Conservation (phyloP, 2,888 invertebrate genomes). For the Zygogramma bicolorata region DNA sequence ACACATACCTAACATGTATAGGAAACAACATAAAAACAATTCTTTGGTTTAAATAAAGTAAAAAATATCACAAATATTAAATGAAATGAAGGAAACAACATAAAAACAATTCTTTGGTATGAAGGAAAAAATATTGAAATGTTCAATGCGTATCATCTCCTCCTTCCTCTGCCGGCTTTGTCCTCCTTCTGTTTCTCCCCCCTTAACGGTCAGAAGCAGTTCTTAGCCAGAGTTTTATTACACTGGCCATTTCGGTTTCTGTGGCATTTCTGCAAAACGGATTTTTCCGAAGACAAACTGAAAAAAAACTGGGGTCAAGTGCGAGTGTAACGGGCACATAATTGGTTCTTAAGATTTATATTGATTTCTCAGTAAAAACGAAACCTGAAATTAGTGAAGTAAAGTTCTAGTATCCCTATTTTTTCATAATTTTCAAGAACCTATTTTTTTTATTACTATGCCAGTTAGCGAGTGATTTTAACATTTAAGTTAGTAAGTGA, state of each 20-base stretch:
- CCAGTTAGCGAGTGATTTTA: neutral
- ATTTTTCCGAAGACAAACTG: constrained; percentile 14
- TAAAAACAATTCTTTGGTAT: neutral
- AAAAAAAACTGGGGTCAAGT: constrained; percentile 9
- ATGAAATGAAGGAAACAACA: neutral
- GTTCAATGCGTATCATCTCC: neutral
- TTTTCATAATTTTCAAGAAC: constrained; percentile 17
- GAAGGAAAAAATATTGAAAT: constrained; percentile 2
- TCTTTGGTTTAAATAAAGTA: constrained; percentile 1
- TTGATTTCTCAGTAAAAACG: constrained; percentile 9
- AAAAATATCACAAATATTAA: neutral
- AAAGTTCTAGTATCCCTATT: constrained; percentile 13
- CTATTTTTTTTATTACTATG: constrained; percentile 5
- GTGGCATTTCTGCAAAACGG: neutral
- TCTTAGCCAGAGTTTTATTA: constrained; percentile 5
- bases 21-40: neutral
- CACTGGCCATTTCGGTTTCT: neutral
- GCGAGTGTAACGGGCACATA: constrained; percentile 1
- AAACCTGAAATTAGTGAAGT: constrained; percentile 1
- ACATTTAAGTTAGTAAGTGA: neutral
- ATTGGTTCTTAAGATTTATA: constrained; percentile 9
- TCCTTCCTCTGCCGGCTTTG: constrained; percentile 13
- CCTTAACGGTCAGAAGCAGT: constrained; percentile 6
- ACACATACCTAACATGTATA: neutral
- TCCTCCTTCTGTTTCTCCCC: constrained; percentile 13